Evolutionary conservation across 23 tunicate genomes (phyloP), one percentile per base, ranked within the genome.

Genomic region (Halocynthia aurantium): DNA sequence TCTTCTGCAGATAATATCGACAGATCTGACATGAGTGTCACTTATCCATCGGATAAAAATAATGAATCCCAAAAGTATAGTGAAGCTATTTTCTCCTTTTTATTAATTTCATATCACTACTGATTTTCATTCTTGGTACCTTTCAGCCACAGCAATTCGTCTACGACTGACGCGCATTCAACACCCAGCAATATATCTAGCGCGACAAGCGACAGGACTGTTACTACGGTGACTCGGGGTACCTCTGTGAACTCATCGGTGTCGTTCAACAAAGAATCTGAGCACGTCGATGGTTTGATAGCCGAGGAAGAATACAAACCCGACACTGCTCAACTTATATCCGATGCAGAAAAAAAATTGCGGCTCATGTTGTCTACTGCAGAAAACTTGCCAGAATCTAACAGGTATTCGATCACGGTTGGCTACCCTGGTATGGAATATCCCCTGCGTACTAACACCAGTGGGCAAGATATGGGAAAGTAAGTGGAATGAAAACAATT

Each of bases 271-370:
- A 50, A 67, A 2, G 22, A 17, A 12, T 49, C 72, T 10, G 72
- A 11, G 2, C 72, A n/a, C 0, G 19, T 40, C 9, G 31, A 17
- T 5, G 72, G 11, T 10, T 11, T 2, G 72, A 67, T 67, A 11
- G 19, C 31, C 50, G 72, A 67, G 19, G 72, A 12, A 5, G 72
- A 67, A 18, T 52, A 74, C 63, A 74, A 54, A 56, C 50, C 64
- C 0, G 55, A 53, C 10, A 17, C 78, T 5, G 62, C 62, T 17
- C 78, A 56, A 12, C 22, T 54, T 8, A 2, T 74, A 5, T 22
- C 22, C 50, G 78, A 90, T 52, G 85, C 97, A 6, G 82, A 90
- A 81, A 77, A 87, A 12, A 90, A 90, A 68, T 77, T 90, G 31
- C 75, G 97, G 7, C 77, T 80, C 19, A 83, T 81, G 70, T 65